These are phyloP conservation scores for Salvelinus fontinalis DNA, from an alignment of 2,113 vertebrate species.

Conservation along the genomic window DNA sequence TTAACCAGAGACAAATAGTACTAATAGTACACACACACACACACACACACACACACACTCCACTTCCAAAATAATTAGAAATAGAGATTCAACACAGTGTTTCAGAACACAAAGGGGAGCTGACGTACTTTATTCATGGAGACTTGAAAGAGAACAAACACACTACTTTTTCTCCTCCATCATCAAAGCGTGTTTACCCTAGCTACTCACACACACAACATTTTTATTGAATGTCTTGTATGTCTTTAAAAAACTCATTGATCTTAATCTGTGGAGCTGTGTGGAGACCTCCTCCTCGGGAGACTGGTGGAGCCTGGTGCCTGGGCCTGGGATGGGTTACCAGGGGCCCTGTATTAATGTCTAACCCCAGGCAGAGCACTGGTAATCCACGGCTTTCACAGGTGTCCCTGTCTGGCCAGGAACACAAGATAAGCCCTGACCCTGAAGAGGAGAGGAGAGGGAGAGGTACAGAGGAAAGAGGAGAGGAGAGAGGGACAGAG, in stretches of 20 bases:
- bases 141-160: slow-evolving; percentile 56
- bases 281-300: slow-evolving; percentile 50
- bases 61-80: slow-evolving; percentile 73
- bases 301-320: slow-evolving; percentile 35
- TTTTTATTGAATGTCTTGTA: slow-evolving; percentile 66
- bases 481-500: not conserved
- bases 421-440: slow-evolving; percentile 68
- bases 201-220: slow-evolving; percentile 48
- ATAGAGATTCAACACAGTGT: slow-evolving; percentile 63
- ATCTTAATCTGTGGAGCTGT: slow-evolving; percentile 61
- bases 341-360: slow-evolving; percentile 57
- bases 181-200: slow-evolving; percentile 63
- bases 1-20: slow-evolving; percentile 76
- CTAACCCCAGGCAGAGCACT: slow-evolving; percentile 56
- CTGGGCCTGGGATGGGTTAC: slow-evolving; percentile 41
- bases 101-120: slow-evolving; percentile 55
- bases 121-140: slow-evolving; percentile 46
- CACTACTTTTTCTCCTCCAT: slow-evolving; percentile 37
- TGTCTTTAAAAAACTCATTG: slow-evolving; percentile 60
- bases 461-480: not conserved
- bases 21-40: slow-evolving; percentile 51
- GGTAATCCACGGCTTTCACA: slow-evolving; percentile 66
- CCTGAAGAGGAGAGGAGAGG: slow-evolving; percentile 37
- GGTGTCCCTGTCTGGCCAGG: slow-evolving; percentile 69
- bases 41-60: slow-evolving; percentile 22